A percentile compares a stretch with the other conserved stretches of the same genome.
Evolutionary conservation across 2,113 vertebrate species (phyloP).

Genomic region (Dinomys branickii): DNA sequence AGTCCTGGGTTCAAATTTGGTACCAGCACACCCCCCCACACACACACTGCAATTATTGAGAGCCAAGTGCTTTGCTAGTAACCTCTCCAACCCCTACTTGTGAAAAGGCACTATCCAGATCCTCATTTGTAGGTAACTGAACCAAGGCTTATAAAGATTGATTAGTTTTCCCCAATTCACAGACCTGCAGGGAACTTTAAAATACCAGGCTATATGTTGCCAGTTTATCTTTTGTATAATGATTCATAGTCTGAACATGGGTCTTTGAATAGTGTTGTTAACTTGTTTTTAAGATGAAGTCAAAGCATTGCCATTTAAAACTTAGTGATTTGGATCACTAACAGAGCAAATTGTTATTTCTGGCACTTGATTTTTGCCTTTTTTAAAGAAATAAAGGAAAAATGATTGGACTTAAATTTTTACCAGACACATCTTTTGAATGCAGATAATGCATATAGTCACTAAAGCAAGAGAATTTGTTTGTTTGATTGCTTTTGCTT

Average conservation of each 20-base stretch:
- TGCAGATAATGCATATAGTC: background rate
- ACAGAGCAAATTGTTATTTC: slow-evolving; percentile 7
- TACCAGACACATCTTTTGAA: background rate
- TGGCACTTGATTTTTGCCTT: background rate
- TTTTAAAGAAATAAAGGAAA: background rate
- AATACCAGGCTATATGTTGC: background rate
- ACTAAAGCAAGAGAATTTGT: background rate
- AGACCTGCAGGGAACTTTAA: background rate
- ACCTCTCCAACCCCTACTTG: background rate
- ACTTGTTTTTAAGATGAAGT: background rate
- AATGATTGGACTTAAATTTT: background rate
- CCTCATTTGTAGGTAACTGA: background rate
- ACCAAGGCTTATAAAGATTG: background rate
- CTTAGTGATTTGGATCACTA: background rate
- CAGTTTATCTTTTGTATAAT: background rate
- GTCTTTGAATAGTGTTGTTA: background rate
- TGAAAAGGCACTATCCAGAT: background rate
- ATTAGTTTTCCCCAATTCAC: background rate
- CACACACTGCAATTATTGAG: background rate
- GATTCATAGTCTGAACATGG: background rate
- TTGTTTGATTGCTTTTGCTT: background rate
- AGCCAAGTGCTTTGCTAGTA: background rate
- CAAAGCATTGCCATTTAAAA: background rate
- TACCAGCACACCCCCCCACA: background rate
- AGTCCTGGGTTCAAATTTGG: background rate